Conservation (phyloP, 2,113 vertebrate genomes). For the Sclerurus mexicanus region DNA sequence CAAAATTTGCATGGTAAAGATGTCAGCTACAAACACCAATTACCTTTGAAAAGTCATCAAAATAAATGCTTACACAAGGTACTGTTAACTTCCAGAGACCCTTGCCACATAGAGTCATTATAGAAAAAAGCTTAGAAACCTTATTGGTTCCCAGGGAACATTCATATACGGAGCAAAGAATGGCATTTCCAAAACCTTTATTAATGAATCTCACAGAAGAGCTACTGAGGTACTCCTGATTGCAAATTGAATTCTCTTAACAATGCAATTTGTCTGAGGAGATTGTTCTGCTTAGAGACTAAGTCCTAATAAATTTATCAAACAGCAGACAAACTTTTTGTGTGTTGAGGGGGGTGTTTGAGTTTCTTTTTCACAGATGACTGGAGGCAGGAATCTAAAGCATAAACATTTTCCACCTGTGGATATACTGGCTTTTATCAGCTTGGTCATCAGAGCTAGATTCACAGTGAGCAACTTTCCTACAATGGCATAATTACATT, state of each 20-base stretch:
- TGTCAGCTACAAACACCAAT: not conserved
- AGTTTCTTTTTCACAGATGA: not conserved
- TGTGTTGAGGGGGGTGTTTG: not conserved
- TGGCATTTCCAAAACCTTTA: not conserved
- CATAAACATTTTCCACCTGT: not conserved
- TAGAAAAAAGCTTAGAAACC: not conserved
- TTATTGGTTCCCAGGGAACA: not conserved
- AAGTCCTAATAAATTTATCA: not conserved
- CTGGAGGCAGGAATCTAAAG: not conserved
- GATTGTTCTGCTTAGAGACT: not conserved
- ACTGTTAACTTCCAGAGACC: not conserved
- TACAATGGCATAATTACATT: not conserved
- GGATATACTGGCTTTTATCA: not conserved
- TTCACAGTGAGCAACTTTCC: not conserved
- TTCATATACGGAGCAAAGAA: not conserved
- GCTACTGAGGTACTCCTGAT: not conserved
- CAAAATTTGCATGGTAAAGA: not conserved
- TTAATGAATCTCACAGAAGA: not conserved
- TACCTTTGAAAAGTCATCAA: not conserved
- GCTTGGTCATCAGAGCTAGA: not conserved
- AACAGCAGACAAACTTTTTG: not conserved
- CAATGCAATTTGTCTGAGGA: not conserved
- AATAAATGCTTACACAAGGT: not conserved
- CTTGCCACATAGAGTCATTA: not conserved
- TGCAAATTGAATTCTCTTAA: not conserved